These are phyloP conservation scores for Erpetoichthys calabaricus DNA, from an alignment of 2,797 vertebrate species.

Conservation along the genomic window DNA sequence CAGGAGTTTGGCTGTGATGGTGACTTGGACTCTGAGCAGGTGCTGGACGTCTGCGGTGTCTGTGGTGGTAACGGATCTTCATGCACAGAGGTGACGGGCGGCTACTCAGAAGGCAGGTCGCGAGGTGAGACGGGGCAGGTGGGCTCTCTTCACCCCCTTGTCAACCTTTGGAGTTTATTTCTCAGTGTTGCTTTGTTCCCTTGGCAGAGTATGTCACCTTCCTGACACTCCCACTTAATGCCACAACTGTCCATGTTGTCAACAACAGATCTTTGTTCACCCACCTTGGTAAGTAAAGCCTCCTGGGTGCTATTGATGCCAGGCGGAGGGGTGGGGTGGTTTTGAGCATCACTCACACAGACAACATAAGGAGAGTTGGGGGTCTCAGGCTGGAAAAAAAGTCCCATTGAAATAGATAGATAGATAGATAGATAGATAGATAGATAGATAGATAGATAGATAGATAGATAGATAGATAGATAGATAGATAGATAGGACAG, in stretches of 20 bases:
- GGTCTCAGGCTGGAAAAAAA: no score
- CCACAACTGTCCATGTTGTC: constrained; percentile 52
- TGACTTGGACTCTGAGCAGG: constrained; percentile 57
- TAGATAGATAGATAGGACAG: no score
- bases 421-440: no score
- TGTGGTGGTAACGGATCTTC: constrained; percentile 73
- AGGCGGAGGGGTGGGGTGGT: neutral
- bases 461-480: no score
- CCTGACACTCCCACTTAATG: constrained; percentile 58
- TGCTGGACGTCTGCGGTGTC: constrained; percentile 59
- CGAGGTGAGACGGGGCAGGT: constrained; percentile 44
- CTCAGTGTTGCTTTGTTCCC: neutral
- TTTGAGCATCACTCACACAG: neutral
- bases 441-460: no score
- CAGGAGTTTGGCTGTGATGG: constrained; percentile 86
- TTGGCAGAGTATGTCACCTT: constrained; percentile 74
- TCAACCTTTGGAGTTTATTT: neutral
- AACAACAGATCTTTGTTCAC: constrained; percentile 81
- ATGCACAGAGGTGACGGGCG: constrained; percentile 51
- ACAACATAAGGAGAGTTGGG: no score
- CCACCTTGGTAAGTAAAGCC: constrained; percentile 68
- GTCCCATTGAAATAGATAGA: no score
- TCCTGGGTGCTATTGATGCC: neutral
- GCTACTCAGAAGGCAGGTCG: constrained; percentile 59
- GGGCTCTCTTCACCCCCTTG: rapidly evolving